Conservation (phyloP, 2,888 invertebrate species). For the Caradrina clavipalpis region DNA sequence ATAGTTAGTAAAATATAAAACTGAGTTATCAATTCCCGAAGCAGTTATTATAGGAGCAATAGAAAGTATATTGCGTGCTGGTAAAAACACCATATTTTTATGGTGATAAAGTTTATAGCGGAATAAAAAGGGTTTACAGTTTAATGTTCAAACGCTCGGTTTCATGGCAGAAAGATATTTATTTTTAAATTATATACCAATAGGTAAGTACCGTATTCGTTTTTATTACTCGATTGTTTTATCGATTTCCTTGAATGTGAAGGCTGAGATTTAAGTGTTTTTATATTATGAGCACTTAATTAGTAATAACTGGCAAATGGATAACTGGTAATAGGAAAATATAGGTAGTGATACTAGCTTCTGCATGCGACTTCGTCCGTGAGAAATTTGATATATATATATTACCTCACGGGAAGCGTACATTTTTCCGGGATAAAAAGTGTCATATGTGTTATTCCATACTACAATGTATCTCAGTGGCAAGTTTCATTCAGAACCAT, state of each 20-base stretch:
- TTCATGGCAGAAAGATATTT: constrained; percentile 44
- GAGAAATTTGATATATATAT: no score
- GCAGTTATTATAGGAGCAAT: constrained; percentile 62
- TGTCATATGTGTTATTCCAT: no score
- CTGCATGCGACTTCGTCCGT: no score
- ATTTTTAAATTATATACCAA: constrained; percentile 53
- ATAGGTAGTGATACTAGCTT: no score
- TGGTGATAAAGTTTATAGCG: constrained; percentile 57
- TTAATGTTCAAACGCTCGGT: constrained; percentile 45
- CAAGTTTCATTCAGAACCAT: no score
- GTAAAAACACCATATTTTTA: constrained; percentile 62
- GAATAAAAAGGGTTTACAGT: constrained; percentile 60
- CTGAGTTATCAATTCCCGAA: constrained; percentile 53
- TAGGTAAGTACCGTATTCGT: constrained; percentile 4
- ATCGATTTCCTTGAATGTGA: constrained; percentile 32
- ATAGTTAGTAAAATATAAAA: constrained; percentile 51
- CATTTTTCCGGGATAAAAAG: no score
- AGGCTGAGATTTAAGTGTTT: not conserved
- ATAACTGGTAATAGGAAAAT: no score
- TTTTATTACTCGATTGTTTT: constrained; percentile 42
- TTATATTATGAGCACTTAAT: not conserved
- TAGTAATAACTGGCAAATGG: not conserved
- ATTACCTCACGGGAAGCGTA: no score
- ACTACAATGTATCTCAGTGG: no score
- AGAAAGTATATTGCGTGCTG: constrained; percentile 54